Evolutionary conservation across 2,797 vertebrate genomes (phyloP).

Genomic region (Megalops cyprinoides): DNA sequence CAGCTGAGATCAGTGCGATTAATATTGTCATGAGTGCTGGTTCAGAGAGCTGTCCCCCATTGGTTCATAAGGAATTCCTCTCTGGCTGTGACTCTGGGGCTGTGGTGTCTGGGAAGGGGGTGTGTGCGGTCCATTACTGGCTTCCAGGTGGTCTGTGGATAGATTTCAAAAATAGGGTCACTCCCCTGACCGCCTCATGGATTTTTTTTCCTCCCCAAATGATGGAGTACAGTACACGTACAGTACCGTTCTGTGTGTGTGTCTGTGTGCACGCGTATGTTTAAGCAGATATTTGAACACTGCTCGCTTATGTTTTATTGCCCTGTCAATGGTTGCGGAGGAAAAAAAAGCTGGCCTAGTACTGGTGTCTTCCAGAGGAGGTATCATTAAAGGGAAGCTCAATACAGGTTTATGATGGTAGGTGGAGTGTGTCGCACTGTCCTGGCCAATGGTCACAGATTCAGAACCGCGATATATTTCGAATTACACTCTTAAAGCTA

Average conservation of each 20-base stretch:
- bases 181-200: neutral
- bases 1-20: slow-evolving; percentile 7
- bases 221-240: neutral
- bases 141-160: slow-evolving; percentile 37
- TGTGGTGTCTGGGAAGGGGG: slow-evolving; percentile 53
- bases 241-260: neutral
- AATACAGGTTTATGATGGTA: neutral
- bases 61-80: slow-evolving; percentile 46
- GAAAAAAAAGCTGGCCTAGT: neutral
- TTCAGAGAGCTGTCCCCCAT: slow-evolving; percentile 45
- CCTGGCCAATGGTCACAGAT: neutral
- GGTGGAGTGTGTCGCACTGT: neutral
- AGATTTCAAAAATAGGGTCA: slow-evolving; percentile 34
- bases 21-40: slow-evolving; percentile 54
- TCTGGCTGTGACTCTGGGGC: slow-evolving; percentile 54
- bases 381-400: neutral
- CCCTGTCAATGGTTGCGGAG: neutral
- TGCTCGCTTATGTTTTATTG: neutral
- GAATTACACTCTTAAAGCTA: neutral
- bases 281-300: slow-evolving; percentile 30
- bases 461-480: neutral
- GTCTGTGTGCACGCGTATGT: slow-evolving; percentile 14
- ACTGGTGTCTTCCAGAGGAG: neutral
- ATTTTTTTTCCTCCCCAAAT: slow-evolving; percentile 6
- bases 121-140: slow-evolving; percentile 25